Base-by-base conservation (phyloP, 2,888 invertebrate species). In the Metopia argyrocephala region DNA sequence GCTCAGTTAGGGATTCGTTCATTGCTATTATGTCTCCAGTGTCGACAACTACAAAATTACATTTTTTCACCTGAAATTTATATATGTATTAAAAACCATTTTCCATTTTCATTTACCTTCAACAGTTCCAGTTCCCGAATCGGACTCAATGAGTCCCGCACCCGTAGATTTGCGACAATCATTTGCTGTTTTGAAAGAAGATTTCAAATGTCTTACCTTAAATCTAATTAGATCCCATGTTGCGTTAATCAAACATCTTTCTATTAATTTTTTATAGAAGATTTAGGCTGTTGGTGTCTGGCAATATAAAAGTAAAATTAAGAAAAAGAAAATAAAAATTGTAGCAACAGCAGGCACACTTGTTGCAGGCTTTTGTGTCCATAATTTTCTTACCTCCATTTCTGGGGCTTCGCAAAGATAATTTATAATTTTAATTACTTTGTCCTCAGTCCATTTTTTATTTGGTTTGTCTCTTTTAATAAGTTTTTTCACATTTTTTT, bases 261-360 rank as follows among this genome's bases (percentile, higher is more conserved):
- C 56, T 46, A 80, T 61, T 5, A 80, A 27, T 45, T 80, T 76
- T 56, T 71, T 76, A 25, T 76, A 80, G 59, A 61, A 80, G 15
- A 80, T 71, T 71, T 80, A 76, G 18, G 76, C 80, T n/a, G 71
- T 80, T 59, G 79, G 75, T 31, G 45, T 62, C 78, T 31, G 31
- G n/a, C n/a, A n/a, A n/a, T n/a, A n/a, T n/a, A n/a, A n/a, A n/a
- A n/a, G n/a, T n/a, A n/a, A n/a, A n/a, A n/a, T n/a, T n/a, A n/a
- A n/a, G n/a, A n/a, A n/a, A n/a, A n/a, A n/a, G n/a, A n/a, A n/a
- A n/a, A n/a, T 1, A n/a, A n/a, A n/a, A n/a, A n/a, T n/a, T n/a
- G n/a, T n/a, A n/a, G n/a, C n/a, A n/a, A n/a, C n/a, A n/a, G n/a
- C n/a, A n/a, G n/a, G n/a, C n/a, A n/a, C n/a, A n/a, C n/a, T n/a